Percentiles rank a stretch among this genome's conserved stretches.
phyloP scores from a whole-genome alignment of 2,797 vertebrate genomes.

The Gymnodraco acuticeps region DNA sequence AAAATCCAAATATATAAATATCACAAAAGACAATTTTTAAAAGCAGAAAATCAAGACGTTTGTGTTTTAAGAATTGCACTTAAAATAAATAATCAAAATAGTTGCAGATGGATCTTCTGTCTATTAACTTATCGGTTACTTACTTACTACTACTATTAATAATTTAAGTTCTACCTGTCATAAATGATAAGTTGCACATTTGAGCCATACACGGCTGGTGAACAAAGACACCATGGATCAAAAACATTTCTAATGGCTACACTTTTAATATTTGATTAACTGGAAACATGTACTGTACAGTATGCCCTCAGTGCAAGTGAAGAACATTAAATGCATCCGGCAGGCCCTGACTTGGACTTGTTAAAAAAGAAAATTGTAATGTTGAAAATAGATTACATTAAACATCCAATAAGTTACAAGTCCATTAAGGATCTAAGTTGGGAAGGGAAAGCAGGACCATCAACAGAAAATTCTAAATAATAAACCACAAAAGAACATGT shows the following conservation, averaged over 20 bases:
- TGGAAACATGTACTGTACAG: slow-evolving; percentile 80
- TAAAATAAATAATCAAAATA: not conserved
- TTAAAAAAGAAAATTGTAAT: slow-evolving; percentile 69
- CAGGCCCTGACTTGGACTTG: slow-evolving; percentile 60
- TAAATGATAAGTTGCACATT: slow-evolving; percentile 2
- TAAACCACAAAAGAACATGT: slow-evolving; percentile 82
- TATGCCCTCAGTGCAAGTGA: slow-evolving; percentile 81
- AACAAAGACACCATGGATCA: slow-evolving; percentile 59
- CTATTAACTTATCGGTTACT: not conserved
- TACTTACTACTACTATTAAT: not conserved
- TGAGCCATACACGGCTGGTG: not conserved
- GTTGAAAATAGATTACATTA: slow-evolving; percentile 63
- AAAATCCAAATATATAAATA: slow-evolving; percentile 2
- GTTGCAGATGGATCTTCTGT: not conserved
- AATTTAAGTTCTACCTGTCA: not conserved
- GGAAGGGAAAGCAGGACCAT: slow-evolving; percentile 64
- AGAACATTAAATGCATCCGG: slow-evolving; percentile 69
- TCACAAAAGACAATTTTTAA: not conserved
- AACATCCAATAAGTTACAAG: slow-evolving; percentile 73
- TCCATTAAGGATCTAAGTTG: slow-evolving; percentile 58
- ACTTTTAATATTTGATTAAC: slow-evolving; percentile 80
- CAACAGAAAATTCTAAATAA: slow-evolving; percentile 57
- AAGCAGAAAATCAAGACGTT: not conserved
- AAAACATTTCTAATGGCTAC: slow-evolving; percentile 62
- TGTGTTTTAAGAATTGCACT: not conserved